Base-by-base conservation (phyloP, 2,113 vertebrate genomes). In the Sterna hirundo region DNA sequence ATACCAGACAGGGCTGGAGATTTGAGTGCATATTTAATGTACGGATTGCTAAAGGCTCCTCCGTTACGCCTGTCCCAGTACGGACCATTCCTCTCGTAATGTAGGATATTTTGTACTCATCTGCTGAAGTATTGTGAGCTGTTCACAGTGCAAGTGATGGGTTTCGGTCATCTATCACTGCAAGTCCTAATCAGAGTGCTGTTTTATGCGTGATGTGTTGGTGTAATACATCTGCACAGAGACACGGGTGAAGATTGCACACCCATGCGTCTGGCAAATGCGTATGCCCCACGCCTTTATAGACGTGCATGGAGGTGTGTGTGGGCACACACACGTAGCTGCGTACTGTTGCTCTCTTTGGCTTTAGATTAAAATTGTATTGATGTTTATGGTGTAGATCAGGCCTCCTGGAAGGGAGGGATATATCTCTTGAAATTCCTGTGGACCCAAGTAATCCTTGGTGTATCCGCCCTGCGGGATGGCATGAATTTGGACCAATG, bases 241-340 rank as follows among this genome's bases (percentile, higher is more conserved):
- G 58, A 62, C 34, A 15, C 1, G 2, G 44, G 49, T 92, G 65
- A 55, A 46, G 66, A 61, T 74, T 88, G 71, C 79, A 70, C 38
- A 51, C 42, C 23, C 42, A 42, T 82, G 55, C 16, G 8, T 29
- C 11, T 21, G 69, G 51, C 21, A n/a, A 52, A 64, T 32, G n/a
- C 57, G 1, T 23, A 6, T 1, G 13, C 17, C 61, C 32, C 0
- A 0, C 0, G 6, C 55, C 38, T 30, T 71, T 86, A 55, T 82
- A 54, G 68, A 23, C 85, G 91, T 12, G 44, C 36, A 34, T 11
- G 10, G 34, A 40, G 32, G 29, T 64, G 23, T 74, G 64, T 27
- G 1, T 18, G 29, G 30, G 23, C 60, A 52, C 36, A 3, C 20
- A 32, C 19, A 15, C 0, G 0, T 34, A 69, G 54, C 75, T 46